Conservation (phyloP, 2,888 invertebrate genomes). For the Cheiracanthium punctorium region DNA sequence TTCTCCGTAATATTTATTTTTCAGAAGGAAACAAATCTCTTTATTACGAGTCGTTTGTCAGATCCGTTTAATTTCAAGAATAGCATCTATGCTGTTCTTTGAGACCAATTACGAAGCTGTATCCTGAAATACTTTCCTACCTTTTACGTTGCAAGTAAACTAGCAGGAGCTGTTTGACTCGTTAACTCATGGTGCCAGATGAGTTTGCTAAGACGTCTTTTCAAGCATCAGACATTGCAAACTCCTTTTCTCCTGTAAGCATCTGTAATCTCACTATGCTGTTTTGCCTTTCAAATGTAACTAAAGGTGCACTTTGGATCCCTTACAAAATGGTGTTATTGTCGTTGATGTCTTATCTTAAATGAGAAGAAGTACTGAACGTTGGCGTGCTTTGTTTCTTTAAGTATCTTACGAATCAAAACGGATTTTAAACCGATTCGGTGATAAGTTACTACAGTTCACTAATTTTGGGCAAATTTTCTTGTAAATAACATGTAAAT, state of each 20-base stretch:
- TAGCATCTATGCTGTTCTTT: constrained; percentile 32
- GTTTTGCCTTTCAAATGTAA: constrained; percentile 55
- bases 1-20: too few species aligned
- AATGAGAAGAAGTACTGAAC: constrained; percentile 28
- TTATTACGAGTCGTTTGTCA: too few species aligned
- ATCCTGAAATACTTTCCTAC: constrained; percentile 22
- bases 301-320: constrained; percentile 52
- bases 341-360: constrained; percentile 38
- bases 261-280: constrained; percentile 55
- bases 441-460: constrained; percentile 28
- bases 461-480: background rate
- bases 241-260: constrained; percentile 48
- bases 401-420: constrained; percentile 49
- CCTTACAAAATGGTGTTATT: constrained; percentile 46
- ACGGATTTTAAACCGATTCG: constrained; percentile 65
- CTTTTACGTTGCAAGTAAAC: constrained; percentile 29
- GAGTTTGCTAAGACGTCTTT: constrained; percentile 51
- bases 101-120: constrained; percentile 5
- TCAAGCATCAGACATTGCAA: constrained; percentile 47
- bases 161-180: constrained; percentile 38
- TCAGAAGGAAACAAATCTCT: too few species aligned
- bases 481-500: constrained; percentile 3
- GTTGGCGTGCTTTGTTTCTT: constrained; percentile 24
- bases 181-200: constrained; percentile 58
- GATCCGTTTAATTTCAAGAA: background rate